A percentile compares a stretch with the other conserved stretches of the same genome.
phyloP scores from a whole-genome alignment of 2,888 invertebrate species.

The Rhyacophila evoluta region DNA sequence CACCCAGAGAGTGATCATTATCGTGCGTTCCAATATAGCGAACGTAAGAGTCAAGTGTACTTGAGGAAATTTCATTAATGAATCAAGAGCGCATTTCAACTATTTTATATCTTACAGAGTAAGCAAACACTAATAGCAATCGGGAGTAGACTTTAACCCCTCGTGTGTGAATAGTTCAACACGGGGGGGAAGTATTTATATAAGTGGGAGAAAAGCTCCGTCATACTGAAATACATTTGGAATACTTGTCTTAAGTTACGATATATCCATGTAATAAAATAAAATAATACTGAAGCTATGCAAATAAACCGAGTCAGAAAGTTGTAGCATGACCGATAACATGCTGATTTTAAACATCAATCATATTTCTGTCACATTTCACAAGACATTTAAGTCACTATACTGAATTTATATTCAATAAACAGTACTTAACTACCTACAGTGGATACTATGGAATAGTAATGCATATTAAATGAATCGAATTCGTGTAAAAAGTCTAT shows the following conservation, averaged over 20 bases:
- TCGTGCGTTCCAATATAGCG: constrained; percentile 4
- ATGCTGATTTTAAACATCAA: not conserved
- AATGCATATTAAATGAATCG: not conserved
- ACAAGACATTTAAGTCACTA: not conserved
- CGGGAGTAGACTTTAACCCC: not conserved
- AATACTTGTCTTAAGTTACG: not conserved
- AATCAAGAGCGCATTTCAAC: constrained; percentile 29
- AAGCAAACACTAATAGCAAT: not conserved
- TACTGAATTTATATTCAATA: not conserved
- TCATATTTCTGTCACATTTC: not conserved
- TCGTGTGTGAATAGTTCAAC: not conserved
- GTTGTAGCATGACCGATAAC: not conserved
- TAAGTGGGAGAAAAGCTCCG: not conserved
- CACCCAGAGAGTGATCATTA: not conserved
- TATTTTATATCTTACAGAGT: not conserved
- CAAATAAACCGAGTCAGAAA: not conserved
- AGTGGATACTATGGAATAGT: not conserved
- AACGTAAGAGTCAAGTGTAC: not conserved
- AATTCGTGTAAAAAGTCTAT: not conserved
- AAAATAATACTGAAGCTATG: not conserved
- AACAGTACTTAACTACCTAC: not conserved
- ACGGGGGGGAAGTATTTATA: not conserved
- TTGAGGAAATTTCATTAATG: constrained; percentile 36
- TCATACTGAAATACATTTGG: not conserved
- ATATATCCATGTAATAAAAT: not conserved